Conservation (phyloP, 2,113 vertebrate genomes). For the Pteruthius melanotis region DNA sequence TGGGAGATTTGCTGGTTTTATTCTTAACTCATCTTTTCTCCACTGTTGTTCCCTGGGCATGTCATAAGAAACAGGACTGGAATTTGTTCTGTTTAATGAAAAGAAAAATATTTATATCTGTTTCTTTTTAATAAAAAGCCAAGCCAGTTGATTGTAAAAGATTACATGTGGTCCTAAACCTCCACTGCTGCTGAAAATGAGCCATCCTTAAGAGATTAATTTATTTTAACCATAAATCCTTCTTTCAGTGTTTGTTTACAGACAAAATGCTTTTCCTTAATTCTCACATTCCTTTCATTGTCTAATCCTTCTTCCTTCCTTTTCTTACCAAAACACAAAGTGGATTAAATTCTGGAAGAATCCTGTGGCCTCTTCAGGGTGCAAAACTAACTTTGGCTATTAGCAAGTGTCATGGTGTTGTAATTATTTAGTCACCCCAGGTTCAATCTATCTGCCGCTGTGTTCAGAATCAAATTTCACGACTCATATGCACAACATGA, state of each 20-base stretch:
- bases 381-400: constrained; percentile 14
- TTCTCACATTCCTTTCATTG: constrained; percentile 50
- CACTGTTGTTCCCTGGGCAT: not conserved
- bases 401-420: not conserved
- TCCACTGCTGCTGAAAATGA: constrained; percentile 41
- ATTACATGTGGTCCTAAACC: constrained; percentile 20
- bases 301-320: constrained; percentile 34
- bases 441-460: not conserved
- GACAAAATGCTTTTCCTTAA: constrained; percentile 46
- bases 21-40: not conserved
- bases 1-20: not conserved
- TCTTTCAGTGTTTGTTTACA: constrained; percentile 45
- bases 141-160: constrained; percentile 30
- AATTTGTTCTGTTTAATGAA: constrained; percentile 60
- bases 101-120: constrained; percentile 64
- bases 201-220: constrained; percentile 33
- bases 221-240: constrained; percentile 42
- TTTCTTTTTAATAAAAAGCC: constrained; percentile 52
- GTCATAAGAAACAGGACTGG: constrained; percentile 21
- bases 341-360: constrained; percentile 17
- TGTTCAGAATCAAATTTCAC: not conserved
- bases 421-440: not conserved
- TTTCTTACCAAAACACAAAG: constrained; percentile 27
- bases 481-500: fast-evolving
- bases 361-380: not conserved